Evolutionary conservation across 2,797 vertebrate genomes (phyloP), one percentile per base, ranked within the genome.

Genomic region (Acrossocheilus wenchowensis): DNA sequence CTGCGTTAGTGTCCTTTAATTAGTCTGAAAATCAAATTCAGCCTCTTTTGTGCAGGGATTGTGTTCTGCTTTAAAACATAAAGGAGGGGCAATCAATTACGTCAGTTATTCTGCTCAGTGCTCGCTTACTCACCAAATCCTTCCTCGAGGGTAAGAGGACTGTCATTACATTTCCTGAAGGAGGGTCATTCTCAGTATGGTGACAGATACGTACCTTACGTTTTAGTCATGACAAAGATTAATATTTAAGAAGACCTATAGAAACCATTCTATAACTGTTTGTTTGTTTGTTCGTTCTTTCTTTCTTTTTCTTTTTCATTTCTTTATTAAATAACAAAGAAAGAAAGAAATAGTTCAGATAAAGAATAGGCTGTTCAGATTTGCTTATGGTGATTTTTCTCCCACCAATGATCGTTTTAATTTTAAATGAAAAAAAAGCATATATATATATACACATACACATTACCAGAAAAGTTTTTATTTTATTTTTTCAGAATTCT

Each of bases 71-170:
- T 84, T 78, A 48, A 72, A 73, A 77, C 82, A 36, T 52, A 79
- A 84, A 83, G 71, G 64, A 14, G 52, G 41, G 10, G 41, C 52
- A 90, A 89, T 88, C 39, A 83, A 68, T 85, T 86, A 82, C 48
- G 23, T 85, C 60, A 83, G 82, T 88, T 82, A 75, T 87, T 87
- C 86, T 60, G 77, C 48, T 54, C 36, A 39, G 52, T 73, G 77
- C 69, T 50, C 5, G 34, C 34, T 81, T 86, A 23, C 54, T 86
- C 57, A 68, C 57, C 12, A 34, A 68, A 54, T 81, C 57, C 30
- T 52, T 75, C 52, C 45, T 75, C 6, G 71, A 86, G 43, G 69
- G 57, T 66, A 39, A 45, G 57, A 50, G 69, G 54, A 86, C 80
- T 83, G 73, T 85, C 86, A 85, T 88, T 89, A 82, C 10, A 0